A percentile compares a stretch with the other conserved stretches of the same genome.
phyloP scores from a whole-genome alignment of 30 jellyfish, hydroid and myxozoan species.

The Aurelia aurita region DNA sequence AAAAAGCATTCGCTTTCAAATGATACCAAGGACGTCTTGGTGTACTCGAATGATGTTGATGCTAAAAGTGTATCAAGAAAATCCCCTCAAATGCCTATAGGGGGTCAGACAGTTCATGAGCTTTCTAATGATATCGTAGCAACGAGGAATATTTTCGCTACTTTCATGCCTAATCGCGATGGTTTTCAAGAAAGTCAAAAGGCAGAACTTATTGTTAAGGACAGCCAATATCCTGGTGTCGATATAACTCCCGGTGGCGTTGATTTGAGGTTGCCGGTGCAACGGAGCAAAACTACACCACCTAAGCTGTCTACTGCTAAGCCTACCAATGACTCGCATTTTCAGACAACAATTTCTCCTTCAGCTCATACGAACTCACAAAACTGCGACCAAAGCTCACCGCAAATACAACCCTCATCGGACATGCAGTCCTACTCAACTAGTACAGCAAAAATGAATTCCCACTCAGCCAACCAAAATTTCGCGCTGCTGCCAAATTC shows the following conservation, averaged over 20 bases:
- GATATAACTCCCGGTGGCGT: not conserved
- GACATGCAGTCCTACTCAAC: not conserved
- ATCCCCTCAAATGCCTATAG: not conserved
- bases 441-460: not conserved
- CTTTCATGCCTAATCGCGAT: not conserved
- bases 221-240: not conserved
- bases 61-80: not conserved
- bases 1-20: not conserved
- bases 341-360: not conserved
- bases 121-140: not conserved
- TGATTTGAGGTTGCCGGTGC: not conserved
- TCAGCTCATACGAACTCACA: not conserved
- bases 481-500: not conserved
- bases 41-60: not conserved
- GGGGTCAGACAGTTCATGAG: not conserved
- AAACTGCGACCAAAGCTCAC: not conserved
- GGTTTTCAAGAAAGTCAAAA: not conserved
- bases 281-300: not conserved
- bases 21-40: not conserved
- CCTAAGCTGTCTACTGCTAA: not conserved
- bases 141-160: not conserved
- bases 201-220: not conserved
- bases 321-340: not conserved
- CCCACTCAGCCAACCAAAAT: not conserved
- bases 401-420: not conserved